phyloP scores from a whole-genome alignment of 1,140 invertebrate species.

The Belonocnema kinseyi region DNA sequence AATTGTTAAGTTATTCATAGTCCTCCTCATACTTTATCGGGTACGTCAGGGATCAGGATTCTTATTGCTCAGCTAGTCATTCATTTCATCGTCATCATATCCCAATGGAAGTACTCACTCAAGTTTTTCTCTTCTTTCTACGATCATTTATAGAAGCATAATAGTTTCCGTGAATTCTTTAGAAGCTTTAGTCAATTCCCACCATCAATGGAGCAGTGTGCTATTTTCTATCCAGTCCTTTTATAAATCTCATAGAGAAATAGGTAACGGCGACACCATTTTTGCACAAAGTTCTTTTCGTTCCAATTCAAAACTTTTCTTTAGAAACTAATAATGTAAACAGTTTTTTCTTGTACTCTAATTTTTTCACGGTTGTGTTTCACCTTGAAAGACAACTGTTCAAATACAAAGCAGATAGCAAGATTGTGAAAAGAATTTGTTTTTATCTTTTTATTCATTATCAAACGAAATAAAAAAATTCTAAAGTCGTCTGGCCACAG shows the following conservation, averaged over 20 bases:
- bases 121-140: constrained; percentile 25
- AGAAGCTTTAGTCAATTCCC: constrained; percentile 15
- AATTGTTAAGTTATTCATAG: neutral
- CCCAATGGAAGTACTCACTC: constrained; percentile 4
- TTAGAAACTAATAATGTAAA: no score
- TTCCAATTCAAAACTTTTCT: no score
- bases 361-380: no score
- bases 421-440: no score
- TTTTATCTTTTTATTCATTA: no score
- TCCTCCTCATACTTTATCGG: neutral
- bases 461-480: no score
- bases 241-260: constrained; percentile 20
- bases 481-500: no score
- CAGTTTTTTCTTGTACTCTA: no score
- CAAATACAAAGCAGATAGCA: no score
- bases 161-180: constrained; percentile 27
- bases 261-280: constrained; percentile 19
- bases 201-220: constrained; percentile 6
- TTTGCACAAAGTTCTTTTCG: neutral
- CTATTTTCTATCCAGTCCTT: constrained; percentile 6
- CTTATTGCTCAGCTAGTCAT: constrained; percentile 24
- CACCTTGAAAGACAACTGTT: no score
- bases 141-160: constrained; percentile 28
- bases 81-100: constrained; percentile 19
- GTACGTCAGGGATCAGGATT: constrained; percentile 17